These are phyloP conservation scores for Phyllotreta cruciferae DNA, from an alignment of 2,888 invertebrate genomes.

Conservation along the genomic window DNA sequence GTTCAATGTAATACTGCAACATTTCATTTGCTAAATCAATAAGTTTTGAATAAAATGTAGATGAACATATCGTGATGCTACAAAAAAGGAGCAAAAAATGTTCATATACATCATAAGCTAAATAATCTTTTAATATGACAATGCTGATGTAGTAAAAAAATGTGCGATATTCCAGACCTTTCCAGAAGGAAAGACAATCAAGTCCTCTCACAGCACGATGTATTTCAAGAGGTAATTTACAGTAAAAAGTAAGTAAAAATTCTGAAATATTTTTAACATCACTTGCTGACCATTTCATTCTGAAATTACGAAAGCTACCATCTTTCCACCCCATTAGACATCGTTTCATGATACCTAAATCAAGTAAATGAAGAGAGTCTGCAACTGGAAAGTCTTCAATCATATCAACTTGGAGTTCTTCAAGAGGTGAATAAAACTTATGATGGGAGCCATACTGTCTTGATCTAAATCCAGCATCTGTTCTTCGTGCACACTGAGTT, in stretches of 20 bases:
- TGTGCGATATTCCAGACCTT: conserved; percentile 27
- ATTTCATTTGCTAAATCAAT: conserved; percentile 11
- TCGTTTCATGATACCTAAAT: conserved; percentile 29
- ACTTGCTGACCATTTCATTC: conserved; percentile 21
- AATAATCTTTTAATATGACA: conserved; percentile 27
- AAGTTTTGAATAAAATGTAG: conserved; percentile 12
- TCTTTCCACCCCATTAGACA: conserved; percentile 25
- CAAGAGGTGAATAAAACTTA: conserved; percentile 12
- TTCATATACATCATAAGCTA: conserved; percentile 27
- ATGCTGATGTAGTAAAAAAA: conserved; percentile 28
- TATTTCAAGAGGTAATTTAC: conserved; percentile 30
- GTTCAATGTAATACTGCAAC: conserved; percentile 10
- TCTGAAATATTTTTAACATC: conserved; percentile 19
- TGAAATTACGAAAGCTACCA: conserved; percentile 21
- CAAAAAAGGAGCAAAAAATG: conserved; percentile 30
- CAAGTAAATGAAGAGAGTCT: conserved; percentile 25
- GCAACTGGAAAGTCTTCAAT: conserved; percentile 23
- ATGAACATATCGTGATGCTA: conserved; percentile 30
- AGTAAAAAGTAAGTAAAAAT: conserved; percentile 17
- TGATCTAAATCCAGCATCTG: conserved; percentile 19
- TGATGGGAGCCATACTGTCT: conserved; percentile 25
- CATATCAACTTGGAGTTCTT: conserved; percentile 21
- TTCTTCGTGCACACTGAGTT: conserved; percentile 11
- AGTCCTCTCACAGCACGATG: conserved; percentile 25
- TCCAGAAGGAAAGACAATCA: conserved; percentile 24